Percentiles rank a stretch among this genome's conserved stretches.
These are phyloP conservation scores for Calcarius ornatus DNA, from an alignment of 2,113 vertebrate species.

Conservation along the genomic window DNA sequence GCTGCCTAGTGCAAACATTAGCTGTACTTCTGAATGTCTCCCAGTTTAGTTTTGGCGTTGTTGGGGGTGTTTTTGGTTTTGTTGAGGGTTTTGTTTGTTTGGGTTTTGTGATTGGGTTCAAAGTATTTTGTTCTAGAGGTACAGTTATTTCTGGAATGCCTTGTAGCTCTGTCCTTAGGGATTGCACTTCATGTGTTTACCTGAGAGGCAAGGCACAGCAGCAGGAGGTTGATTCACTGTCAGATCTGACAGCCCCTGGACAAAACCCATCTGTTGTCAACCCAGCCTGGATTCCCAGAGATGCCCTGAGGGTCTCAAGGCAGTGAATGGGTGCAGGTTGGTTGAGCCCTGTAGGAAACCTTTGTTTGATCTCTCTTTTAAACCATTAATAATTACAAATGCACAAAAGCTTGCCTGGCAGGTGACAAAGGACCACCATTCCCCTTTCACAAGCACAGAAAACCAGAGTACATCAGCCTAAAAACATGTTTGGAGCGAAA, in stretches of 20 bases:
- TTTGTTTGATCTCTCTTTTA: neutral
- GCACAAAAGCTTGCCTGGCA: neutral
- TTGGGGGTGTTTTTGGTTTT: neutral
- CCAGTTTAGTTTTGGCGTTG: neutral
- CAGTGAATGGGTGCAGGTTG: neutral
- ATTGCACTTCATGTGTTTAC: neutral
- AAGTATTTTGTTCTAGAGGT: neutral
- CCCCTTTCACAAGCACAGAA: neutral
- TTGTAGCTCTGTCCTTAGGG: neutral
- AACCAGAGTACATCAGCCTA: neutral
- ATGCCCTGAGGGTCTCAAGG: neutral
- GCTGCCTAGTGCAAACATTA: neutral
- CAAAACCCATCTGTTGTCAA: neutral
- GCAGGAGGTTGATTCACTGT: neutral
- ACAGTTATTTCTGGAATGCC: neutral
- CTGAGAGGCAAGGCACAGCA: neutral
- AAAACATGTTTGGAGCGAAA: neutral
- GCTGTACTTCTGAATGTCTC: neutral
- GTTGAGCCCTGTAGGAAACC: neutral
- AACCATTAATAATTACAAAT: neutral
- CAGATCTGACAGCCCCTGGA: neutral
- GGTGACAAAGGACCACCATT: neutral
- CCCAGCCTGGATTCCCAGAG: neutral
- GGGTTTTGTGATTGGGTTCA: neutral
- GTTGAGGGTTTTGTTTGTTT: neutral